Conservation (phyloP, 2,113 vertebrate genomes). For the Crotalus horridus region DNA sequence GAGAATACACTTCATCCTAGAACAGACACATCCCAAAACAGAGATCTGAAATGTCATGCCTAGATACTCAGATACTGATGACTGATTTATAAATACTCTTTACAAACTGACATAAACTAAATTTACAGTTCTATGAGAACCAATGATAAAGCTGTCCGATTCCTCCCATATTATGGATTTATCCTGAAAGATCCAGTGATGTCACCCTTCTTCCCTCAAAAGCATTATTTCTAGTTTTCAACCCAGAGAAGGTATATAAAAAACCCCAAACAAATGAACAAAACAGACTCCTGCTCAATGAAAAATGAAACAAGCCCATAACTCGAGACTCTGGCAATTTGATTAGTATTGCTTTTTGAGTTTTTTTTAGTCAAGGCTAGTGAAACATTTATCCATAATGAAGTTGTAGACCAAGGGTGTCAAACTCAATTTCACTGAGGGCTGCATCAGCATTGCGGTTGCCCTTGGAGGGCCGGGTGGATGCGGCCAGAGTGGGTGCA, state of each 20-base stretch:
- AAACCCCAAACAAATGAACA: background rate
- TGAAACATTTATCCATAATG: background rate
- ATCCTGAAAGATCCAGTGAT: constrained; percentile 29
- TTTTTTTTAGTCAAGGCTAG: background rate
- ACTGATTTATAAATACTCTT: constrained; percentile 42
- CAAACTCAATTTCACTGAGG: too few relatives aligned
- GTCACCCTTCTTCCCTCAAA: constrained; percentile 23
- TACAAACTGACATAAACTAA: constrained; percentile 32
- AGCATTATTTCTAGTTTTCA: constrained; percentile 5
- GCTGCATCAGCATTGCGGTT: too few relatives aligned
- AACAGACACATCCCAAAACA: background rate
- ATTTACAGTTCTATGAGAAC: constrained; percentile 25
- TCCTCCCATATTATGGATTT: constrained; percentile 21
- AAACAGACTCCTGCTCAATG: background rate
- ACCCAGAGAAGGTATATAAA: background rate
- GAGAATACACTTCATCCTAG: background rate
- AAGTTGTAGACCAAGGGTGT: background rate
- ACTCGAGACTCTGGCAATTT: background rate
- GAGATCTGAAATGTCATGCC: constrained; percentile 2
- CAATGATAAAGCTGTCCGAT: background rate
- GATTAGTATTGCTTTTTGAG: background rate
- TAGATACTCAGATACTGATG: background rate
- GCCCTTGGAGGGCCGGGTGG: too few relatives aligned
- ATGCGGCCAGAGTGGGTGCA: too few relatives aligned
- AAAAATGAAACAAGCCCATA: background rate